phyloP scores from a whole-genome alignment of 1,140 invertebrate genomes.

The Ylistrum balloti region DNA sequence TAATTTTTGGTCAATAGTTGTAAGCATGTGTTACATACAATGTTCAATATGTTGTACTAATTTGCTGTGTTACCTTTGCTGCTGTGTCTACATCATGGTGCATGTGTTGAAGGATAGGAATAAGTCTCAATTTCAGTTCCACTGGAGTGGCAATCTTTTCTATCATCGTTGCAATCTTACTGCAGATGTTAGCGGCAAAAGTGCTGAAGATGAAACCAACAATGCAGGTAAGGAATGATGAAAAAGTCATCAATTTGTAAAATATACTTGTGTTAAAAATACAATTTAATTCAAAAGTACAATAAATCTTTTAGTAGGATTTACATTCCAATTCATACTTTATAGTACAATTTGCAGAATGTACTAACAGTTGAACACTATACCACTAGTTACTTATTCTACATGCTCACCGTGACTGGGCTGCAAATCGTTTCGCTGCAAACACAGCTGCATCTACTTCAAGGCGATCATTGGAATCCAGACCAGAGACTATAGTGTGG shows the following conservation, averaged over 20 bases:
- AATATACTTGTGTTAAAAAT: not conserved
- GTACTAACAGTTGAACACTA: too few relatives aligned
- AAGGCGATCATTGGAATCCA: slow-evolving; percentile 97
- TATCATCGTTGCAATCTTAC: slow-evolving; percentile 97
- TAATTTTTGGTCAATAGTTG: too few relatives aligned
- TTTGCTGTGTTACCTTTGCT: slow-evolving; percentile 91
- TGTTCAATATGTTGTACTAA: too few relatives aligned
- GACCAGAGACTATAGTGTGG: slow-evolving; percentile 94
- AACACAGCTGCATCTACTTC: slow-evolving; percentile 98
- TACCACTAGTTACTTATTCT: not conserved
- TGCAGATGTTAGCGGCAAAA: slow-evolving; percentile 98
- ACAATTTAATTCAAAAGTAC: too few relatives aligned
- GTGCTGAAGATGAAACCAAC: slow-evolving; percentile 84
- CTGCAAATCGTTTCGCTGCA: slow-evolving; percentile 95
- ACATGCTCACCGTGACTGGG: slow-evolving; percentile 90
- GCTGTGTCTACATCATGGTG: slow-evolving; percentile 94
- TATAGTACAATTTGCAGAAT: too few relatives aligned
- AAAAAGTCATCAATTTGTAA: not conserved
- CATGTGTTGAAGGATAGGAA: slow-evolving; percentile 96
- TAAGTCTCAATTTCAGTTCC: slow-evolving; percentile 94
- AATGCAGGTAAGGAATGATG: not conserved
- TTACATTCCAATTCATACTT: too few relatives aligned
- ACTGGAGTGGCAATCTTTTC: slow-evolving; percentile 94
- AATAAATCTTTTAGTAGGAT: too few relatives aligned
- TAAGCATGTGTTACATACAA: too few relatives aligned